Base-by-base conservation (phyloP, 1,140 invertebrate genomes). In the Drosophila kepulauana region DNA sequence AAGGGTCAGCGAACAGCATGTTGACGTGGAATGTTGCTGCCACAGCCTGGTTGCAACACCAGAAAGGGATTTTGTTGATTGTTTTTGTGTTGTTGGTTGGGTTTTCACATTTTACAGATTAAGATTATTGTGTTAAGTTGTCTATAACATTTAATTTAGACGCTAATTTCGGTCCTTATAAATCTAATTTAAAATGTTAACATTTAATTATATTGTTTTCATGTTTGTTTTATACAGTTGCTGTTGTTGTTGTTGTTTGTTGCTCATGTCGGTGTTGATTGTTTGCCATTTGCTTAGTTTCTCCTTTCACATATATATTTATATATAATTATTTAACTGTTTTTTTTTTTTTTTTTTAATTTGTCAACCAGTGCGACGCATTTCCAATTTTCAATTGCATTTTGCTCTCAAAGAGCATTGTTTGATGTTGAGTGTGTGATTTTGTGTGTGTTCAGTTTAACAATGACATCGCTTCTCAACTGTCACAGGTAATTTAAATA, bases 141-240 rank as follows among this genome's bases (percentile, higher is more conserved):
- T 88, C 58, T 43, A 69, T 87, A 87, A 87, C 82, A 73, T 82
- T 88, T 88, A 88, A 88, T 87, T 87, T 87, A 82, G 71, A 86
- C 71, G 52, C 76, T 74, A 84, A 82, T 80, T 87, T 87, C 41
- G 51, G 51, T 3, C 13, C 78, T 87, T 78, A 84, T 54, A 80
- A 16, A 69, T 69, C 66, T 80, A 81, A 79, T 87, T 74, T 88
- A 87, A 87, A 87, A 88, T 87, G 76, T 82, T 87, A 87, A 87
- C 84, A 88, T 82, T 80, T 81, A 78, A 75, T 75, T 81, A 75
- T 88, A 82, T 75, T 70, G 58, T 51, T 57, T 52, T 70, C 35
- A 51, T 72, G 20, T 65, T 25, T 45, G 38, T 67, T 73, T 82
- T 79, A 72, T 68, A 82, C 76, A 79, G 72, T 75, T 63, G 49